Percentiles rank a stretch among this genome's conserved stretches.
These are phyloP conservation scores for Caretta caretta DNA, from an alignment of 2,113 vertebrate species.

Conservation along the genomic window DNA sequence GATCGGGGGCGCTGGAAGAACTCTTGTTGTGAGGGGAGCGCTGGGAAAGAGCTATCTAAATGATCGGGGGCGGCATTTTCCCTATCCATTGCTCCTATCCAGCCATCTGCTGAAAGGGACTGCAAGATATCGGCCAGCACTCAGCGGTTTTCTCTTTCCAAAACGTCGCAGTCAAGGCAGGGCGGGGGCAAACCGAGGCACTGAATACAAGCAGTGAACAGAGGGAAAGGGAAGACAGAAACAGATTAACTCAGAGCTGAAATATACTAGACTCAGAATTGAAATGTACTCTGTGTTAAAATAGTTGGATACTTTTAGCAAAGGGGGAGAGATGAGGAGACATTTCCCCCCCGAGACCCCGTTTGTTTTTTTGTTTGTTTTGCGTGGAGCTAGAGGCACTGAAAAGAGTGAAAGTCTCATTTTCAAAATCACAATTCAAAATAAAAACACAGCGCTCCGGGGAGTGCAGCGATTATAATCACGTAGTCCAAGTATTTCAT, in stretches of 20 bases:
- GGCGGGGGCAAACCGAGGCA: accelerated
- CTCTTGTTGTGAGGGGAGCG: not conserved
- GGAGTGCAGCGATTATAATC: not conserved
- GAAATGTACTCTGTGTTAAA: not conserved
- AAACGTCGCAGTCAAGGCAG: accelerated
- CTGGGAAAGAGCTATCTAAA: not conserved
- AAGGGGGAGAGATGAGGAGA: not conserved
- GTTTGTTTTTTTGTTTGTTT: not conserved
- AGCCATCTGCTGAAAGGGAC: not conserved
- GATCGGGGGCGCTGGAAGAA: not conserved
- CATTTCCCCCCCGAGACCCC: not conserved
- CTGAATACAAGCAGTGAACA: not conserved
- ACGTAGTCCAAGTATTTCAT: not conserved
- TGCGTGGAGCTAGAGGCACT: not conserved
- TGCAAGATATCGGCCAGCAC: not conserved
- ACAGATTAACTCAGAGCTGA: not conserved
- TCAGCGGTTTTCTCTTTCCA: accelerated
- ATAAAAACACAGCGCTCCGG: not conserved
- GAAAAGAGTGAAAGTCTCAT: not conserved
- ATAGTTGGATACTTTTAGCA: not conserved
- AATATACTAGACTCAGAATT: not conserved
- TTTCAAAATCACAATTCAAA: not conserved
- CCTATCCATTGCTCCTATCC: too few relatives aligned
- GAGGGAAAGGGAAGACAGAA: not conserved
- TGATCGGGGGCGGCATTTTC: accelerated